Conservation (phyloP, 2,113 vertebrate species). For the Dinomys branickii region DNA sequence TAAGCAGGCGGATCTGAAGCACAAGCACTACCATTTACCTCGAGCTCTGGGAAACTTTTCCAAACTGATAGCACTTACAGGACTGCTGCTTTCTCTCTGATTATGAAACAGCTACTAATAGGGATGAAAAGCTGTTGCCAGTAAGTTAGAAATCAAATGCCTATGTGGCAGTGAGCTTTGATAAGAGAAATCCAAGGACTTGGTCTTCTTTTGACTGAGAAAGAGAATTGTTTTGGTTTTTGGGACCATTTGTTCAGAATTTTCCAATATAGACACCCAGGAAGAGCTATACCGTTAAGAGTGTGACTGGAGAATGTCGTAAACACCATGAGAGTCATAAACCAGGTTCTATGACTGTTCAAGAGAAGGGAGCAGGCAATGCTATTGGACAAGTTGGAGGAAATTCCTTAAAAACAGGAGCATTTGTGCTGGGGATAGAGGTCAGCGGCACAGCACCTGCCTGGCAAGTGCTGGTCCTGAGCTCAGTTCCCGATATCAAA, state of each 20-base stretch:
- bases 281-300: neutral
- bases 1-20: neutral
- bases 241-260: neutral
- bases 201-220: neutral
- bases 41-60: neutral
- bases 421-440: neutral
- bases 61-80: neutral
- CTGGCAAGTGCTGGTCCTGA: too few relatives aligned
- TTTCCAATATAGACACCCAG: neutral
- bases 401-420: neutral
- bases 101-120: neutral
- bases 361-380: neutral
- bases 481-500: too few relatives aligned
- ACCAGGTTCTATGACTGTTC: neutral
- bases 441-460: too few relatives aligned
- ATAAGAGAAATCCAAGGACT: neutral
- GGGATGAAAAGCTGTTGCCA: neutral
- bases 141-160: conserved; percentile 26
- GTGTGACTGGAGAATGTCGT: neutral
- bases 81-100: neutral
- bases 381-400: neutral
- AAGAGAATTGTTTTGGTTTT: neutral
- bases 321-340: neutral
- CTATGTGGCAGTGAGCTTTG: neutral
- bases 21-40: neutral